Conservation (phyloP, 2,797 vertebrate species). For the Setipinna tenuifilis region DNA sequence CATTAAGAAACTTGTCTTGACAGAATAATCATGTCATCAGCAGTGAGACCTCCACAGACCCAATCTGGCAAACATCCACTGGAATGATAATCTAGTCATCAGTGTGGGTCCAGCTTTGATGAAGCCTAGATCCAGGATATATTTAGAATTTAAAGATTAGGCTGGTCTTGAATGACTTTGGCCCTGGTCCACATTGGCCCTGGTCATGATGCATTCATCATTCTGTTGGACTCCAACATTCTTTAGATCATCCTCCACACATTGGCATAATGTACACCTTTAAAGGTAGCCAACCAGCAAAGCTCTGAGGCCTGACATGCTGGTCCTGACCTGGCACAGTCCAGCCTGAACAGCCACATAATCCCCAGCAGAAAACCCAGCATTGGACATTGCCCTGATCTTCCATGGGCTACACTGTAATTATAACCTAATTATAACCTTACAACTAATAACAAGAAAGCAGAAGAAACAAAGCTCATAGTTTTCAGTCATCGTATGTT, state of each 20-base stretch:
- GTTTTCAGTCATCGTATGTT: background rate
- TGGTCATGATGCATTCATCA: background rate
- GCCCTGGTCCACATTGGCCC: background rate
- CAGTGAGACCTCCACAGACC: background rate
- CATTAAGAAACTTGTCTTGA: background rate
- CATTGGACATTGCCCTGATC: background rate
- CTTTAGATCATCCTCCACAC: too few species aligned
- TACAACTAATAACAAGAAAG: background rate
- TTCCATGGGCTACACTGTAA: background rate
- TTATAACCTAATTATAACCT: background rate
- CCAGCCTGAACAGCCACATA: background rate
- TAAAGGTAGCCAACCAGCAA: background rate
- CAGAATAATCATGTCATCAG: background rate
- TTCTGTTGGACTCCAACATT: too few species aligned
- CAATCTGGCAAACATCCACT: background rate
- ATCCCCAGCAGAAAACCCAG: background rate
- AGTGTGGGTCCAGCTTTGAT: background rate
- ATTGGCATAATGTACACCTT: too few species aligned
- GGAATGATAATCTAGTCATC: background rate
- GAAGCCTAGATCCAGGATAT: background rate
- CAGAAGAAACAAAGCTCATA: background rate
- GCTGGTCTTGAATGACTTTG: background rate
- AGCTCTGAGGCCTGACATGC: background rate
- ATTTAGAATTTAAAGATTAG: background rate
- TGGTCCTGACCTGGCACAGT: background rate